Conservation (phyloP, 2,888 invertebrate genomes). For the Drosophila nr. perissopoda region DNA sequence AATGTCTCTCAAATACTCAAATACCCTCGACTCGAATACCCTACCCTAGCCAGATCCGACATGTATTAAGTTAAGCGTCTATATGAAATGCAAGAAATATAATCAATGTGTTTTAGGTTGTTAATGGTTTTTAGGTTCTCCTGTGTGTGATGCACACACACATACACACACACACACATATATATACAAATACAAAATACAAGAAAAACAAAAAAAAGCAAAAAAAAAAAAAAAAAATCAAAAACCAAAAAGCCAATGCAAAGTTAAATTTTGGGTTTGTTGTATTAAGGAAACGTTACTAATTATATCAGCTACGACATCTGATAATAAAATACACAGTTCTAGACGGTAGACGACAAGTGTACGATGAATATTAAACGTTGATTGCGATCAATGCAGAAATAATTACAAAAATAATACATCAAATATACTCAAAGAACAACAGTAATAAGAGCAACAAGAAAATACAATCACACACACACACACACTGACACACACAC, state of each 20-base stretch:
- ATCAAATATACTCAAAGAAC: slow-evolving; percentile 32
- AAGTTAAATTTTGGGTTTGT: slow-evolving; percentile 57
- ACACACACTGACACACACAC: slow-evolving; percentile 29
- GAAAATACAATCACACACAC: slow-evolving; percentile 21
- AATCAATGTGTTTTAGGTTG: slow-evolving; percentile 48
- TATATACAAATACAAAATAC: not conserved
- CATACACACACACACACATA: slow-evolving; percentile 25
- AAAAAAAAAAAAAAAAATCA: not conserved
- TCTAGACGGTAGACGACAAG: slow-evolving; percentile 69
- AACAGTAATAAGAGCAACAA: slow-evolving; percentile 25
- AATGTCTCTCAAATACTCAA: slow-evolving; percentile 5
- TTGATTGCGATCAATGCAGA: slow-evolving; percentile 60
- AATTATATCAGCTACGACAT: slow-evolving; percentile 84
- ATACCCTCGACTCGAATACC: not conserved
- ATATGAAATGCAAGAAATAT: slow-evolving; percentile 40
- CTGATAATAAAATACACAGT: slow-evolving; percentile 83
- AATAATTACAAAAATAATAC: slow-evolving; percentile 16
- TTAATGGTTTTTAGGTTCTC: slow-evolving; percentile 36
- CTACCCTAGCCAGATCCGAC: slow-evolving; percentile 19
- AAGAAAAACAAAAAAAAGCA: slow-evolving; percentile 9
- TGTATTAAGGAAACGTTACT: slow-evolving; percentile 67
- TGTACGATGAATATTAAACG: slow-evolving; percentile 75
- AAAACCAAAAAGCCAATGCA: slow-evolving; percentile 37
- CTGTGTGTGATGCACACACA: slow-evolving; percentile 43
- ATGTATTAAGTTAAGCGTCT: slow-evolving; percentile 60